Conservation (phyloP, 2,888 invertebrate genomes). For the Rhagophthalmus giganteus region DNA sequence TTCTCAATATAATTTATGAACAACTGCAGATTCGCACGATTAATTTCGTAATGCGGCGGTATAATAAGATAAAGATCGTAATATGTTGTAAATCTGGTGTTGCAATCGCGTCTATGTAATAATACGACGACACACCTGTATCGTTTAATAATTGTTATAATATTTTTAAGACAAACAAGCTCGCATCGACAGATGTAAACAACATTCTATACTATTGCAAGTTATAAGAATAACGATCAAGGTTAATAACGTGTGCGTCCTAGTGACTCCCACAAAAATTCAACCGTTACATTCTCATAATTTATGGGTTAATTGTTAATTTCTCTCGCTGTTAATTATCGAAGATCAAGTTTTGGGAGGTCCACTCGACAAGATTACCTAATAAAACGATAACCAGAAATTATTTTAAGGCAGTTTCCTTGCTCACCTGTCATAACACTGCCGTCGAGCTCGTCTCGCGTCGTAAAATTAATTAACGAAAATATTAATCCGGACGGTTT, state of each 20-base stretch:
- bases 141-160: slow-evolving; percentile 10
- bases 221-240: not conserved
- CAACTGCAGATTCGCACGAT: slow-evolving; percentile 20
- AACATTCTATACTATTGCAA: not conserved
- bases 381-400: too few relatives aligned
- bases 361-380: too few relatives aligned
- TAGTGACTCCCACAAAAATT: slow-evolving; percentile 6
- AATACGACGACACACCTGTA: slow-evolving; percentile 17
- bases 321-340: too few relatives aligned
- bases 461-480: too few relatives aligned
- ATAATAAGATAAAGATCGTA: slow-evolving; percentile 18
- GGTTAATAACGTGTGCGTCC: not conserved
- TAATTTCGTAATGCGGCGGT: slow-evolving; percentile 18
- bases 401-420: too few relatives aligned
- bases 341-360: too few relatives aligned
- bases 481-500: too few relatives aligned
- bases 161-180: not conserved
- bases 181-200: not conserved
- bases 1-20: slow-evolving; percentile 9
- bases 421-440: too few relatives aligned
- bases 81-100: slow-evolving; percentile 16
- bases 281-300: not conserved
- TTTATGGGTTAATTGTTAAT: too few relatives aligned
- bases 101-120: slow-evolving; percentile 4
- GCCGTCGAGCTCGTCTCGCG: too few relatives aligned